Conservation (phyloP, 2,888 invertebrate species). For the Stegophylla sp. region DNA sequence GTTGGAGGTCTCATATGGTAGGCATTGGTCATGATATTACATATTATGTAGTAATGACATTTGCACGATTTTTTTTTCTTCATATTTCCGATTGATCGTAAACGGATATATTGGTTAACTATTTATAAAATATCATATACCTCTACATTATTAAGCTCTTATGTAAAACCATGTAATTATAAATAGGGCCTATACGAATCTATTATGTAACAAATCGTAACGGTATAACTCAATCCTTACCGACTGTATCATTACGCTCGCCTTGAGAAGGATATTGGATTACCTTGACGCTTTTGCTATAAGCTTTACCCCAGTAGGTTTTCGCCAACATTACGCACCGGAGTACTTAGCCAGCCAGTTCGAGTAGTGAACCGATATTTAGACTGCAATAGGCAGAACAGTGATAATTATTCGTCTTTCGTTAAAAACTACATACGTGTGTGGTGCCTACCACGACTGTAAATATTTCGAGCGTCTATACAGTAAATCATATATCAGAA, state of each 20-base stretch:
- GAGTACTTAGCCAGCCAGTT: no score
- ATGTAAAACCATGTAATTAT: slow-evolving; percentile 30
- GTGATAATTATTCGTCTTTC: background rate
- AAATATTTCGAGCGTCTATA: background rate
- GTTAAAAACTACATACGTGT: background rate
- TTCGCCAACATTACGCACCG: slow-evolving; percentile 5
- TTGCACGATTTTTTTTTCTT: no score
- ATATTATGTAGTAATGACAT: no score
- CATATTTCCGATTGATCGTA: no score
- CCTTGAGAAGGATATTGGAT: slow-evolving; percentile 34
- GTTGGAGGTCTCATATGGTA: no score
- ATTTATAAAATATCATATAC: no score
- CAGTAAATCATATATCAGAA: no score
- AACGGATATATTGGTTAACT: no score
- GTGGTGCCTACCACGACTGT: no score
- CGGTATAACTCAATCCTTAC: slow-evolving; percentile 38
- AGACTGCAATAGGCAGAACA: background rate
- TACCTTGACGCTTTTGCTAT: slow-evolving; percentile 38
- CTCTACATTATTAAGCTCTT: background rate
- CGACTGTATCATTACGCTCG: slow-evolving; percentile 13
- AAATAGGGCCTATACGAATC: slow-evolving; percentile 13
- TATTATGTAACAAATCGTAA: slow-evolving; percentile 40
- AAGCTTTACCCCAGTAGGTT: slow-evolving; percentile 25
- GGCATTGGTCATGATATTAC: no score
- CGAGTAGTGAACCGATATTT: background rate